Evolutionary conservation across 1,140 invertebrate species (phyloP), one percentile per base, ranked within the genome.

Genomic region (Subanguina moxae): DNA sequence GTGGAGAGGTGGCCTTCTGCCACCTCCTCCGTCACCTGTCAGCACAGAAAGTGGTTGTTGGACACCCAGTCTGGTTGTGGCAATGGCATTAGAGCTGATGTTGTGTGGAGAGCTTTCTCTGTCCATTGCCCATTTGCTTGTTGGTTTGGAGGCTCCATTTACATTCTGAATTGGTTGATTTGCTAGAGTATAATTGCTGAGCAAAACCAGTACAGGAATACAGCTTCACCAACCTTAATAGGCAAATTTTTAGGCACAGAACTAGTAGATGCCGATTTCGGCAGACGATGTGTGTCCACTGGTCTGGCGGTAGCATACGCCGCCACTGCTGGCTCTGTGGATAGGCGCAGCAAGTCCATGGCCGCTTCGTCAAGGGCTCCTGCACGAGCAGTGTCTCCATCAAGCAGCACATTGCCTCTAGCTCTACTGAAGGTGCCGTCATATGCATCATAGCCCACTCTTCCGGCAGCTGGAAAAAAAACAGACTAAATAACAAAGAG

Each of bases 241-340:
- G 32, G 28, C 21, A 56, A 3, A 23, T 65, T 19, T 30, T 52
- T 43, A 23, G 52, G 75, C 57, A 76, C 64, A 15, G 76, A 67
- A 48, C 46, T 74, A 17, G 74, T 76, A n/a, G 74, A 76, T 0
- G 74, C 74, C 23, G 69, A 52, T 56, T 76, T 76, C 21, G 64
- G 71, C 23, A 76, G n/a, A 11, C 28, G 45, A 59, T 71, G 61
- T 23, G 52, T 27, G 62, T 72, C 68, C 11, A 11, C 32, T 38
- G 32, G 32, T 38, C 32, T 3, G 11, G 32, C 32, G 3, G 32
- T 38, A 23, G 70, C 32, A 62, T 62, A 56, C 3, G 25, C 59
- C 21, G 75, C 1, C 57, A 77, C 27, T 15, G 65, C 32, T n/a
- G 76, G 74, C 23, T 77, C 74, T 23, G 61, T 65, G 28, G 62